phyloP scores from a whole-genome alignment of 2,888 invertebrate genomes.

The Xanthia icteritia region DNA sequence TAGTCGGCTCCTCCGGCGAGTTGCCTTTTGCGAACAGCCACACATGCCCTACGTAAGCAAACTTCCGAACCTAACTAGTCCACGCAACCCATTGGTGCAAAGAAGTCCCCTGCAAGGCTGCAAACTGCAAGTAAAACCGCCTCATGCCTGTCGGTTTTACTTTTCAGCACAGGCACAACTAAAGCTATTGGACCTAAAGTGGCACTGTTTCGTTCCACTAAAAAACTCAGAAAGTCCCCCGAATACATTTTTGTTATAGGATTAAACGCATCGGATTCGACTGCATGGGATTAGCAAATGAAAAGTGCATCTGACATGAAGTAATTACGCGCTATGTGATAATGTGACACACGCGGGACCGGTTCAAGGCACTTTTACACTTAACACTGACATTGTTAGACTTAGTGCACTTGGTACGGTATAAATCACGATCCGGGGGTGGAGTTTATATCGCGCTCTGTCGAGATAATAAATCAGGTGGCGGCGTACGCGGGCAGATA shows the following conservation, averaged over 20 bases:
- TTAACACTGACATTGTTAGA: slow-evolving; percentile 79
- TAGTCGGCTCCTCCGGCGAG: slow-evolving; percentile 59
- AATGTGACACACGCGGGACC: slow-evolving; percentile 23
- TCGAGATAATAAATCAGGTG: slow-evolving; percentile 87
- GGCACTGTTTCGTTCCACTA: slow-evolving; percentile 13
- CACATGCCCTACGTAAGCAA: slow-evolving; percentile 44
- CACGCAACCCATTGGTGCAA: slow-evolving; percentile 26
- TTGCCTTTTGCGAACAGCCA: slow-evolving; percentile 68
- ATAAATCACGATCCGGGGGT: slow-evolving; percentile 82
- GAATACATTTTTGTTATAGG: slow-evolving; percentile 20
- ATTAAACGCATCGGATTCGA: slow-evolving; percentile 16
- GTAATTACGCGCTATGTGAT: slow-evolving; percentile 50
- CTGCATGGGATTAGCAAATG: slow-evolving; percentile 48
- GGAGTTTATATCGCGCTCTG: slow-evolving; percentile 78
- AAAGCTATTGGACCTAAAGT: not conserved
- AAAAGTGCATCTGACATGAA: slow-evolving; percentile 67
- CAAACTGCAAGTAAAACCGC: not conserved
- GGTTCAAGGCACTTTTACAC: slow-evolving; percentile 69
- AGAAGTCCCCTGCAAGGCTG: not conserved
- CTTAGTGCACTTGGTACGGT: slow-evolving; percentile 59
- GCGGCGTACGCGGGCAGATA: slow-evolving; percentile 83
- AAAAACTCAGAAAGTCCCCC: slow-evolving; percentile 2
- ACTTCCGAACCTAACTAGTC: slow-evolving; percentile 58
- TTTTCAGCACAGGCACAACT: not conserved
- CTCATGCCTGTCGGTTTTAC: not conserved